Base-by-base conservation (phyloP, 2,113 vertebrate species). In the Channa argus region DNA sequence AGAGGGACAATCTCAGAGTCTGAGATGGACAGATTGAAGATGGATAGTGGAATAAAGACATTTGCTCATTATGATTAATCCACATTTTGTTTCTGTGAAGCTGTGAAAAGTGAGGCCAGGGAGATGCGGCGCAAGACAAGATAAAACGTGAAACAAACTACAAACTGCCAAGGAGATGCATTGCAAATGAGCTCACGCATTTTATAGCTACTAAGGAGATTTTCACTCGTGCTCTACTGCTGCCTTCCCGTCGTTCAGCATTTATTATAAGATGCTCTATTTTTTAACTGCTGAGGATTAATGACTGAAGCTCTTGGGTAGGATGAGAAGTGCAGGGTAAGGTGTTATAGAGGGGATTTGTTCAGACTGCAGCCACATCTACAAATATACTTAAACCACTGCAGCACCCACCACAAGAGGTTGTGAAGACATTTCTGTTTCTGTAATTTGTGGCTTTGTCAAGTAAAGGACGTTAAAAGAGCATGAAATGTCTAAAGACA, bases 211-310 rank as follows among this genome's bases (percentile, higher is more conserved):
- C 34, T 33, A 5, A 78, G 61, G 49, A 66, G 55, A 73, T 76
- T 80, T 74, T 75, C 45, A 52, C 44, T 36, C 3, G 33, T 24
- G 62, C 65, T 65, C 46, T 58, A 37, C 64, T 44, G 15, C 58
- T 44, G 41, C 54, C 68, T 85, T 11, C 37, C 11, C 43, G 36
- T 56, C 15, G 14, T 41, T 39, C 36, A 11, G 38, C 49, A 12
- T 54, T 76, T 55, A 0, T 43, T 62, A 54, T 64, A 53, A 67
- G 50, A 44, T 74, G 72, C 51, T 82, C 37, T 41, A 58, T 3
- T 86, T 77, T 65, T 49, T 65, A 62, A 63, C 63, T 45, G 62
- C 71, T 8, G 63, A 46, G 71, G 63, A 89, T 83, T 86, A 80
- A 55, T 64, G 54, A 37, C 49, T 67, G 63, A 67, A 49, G 63